phyloP scores from a whole-genome alignment of 2,888 invertebrate genomes.

The Keiferia lycopersicella region DNA sequence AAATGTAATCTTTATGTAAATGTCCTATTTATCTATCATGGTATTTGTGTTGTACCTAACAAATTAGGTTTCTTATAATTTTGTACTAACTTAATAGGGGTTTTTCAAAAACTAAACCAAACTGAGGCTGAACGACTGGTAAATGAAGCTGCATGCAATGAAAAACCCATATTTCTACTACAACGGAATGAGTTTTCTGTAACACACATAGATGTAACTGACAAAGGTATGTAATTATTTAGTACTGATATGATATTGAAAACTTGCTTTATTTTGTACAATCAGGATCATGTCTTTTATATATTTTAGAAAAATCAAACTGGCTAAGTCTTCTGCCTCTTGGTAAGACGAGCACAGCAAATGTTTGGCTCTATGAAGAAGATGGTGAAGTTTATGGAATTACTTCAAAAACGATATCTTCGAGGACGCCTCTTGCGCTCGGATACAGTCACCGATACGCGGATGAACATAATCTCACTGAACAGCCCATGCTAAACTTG shows the following conservation, averaged over 20 bases:
- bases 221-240: constrained; percentile 50
- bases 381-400: constrained; percentile 51
- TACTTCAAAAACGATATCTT: constrained; percentile 45
- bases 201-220: constrained; percentile 52
- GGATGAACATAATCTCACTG: constrained; percentile 44
- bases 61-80: not conserved
- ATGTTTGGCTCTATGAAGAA: constrained; percentile 62
- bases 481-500: constrained; percentile 48
- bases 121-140: constrained; percentile 41
- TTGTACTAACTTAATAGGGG: constrained; percentile 43
- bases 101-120: constrained; percentile 38
- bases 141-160: constrained; percentile 35
- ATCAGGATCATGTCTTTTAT: not conserved
- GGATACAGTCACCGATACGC: constrained; percentile 59
- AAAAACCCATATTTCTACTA: constrained; percentile 50
- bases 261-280: not conserved
- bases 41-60: too few relatives aligned
- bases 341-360: constrained; percentile 51
- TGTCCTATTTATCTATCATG: too few relatives aligned
- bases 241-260: not conserved
- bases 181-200: constrained; percentile 39
- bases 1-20: too few relatives aligned
- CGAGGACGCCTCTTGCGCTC: constrained; percentile 48
- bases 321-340: constrained; percentile 59
- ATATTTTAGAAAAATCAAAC: constrained; percentile 59